Conservation (phyloP, 1,140 invertebrate species). For the Dreissena rostriformis region DNA sequence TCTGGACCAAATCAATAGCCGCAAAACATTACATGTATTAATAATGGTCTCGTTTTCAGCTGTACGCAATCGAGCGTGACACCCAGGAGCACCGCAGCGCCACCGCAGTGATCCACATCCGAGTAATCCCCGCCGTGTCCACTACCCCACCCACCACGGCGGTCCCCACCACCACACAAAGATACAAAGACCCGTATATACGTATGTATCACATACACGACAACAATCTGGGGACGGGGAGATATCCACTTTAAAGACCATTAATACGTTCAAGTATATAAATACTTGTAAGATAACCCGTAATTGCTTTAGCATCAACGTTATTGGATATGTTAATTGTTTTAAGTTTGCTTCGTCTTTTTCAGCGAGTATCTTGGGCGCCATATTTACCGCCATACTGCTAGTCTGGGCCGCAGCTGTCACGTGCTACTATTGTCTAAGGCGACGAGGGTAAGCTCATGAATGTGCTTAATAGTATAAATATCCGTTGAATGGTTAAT, state of each 20-base stretch:
- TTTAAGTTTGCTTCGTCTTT: no score
- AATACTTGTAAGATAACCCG: background rate
- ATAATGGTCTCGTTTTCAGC: constrained; percentile 14
- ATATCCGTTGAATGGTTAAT: no score
- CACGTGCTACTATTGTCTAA: constrained; percentile 10
- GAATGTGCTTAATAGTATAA: no score
- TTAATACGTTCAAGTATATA: background rate
- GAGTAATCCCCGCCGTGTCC: constrained; percentile 22
- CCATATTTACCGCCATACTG: constrained; percentile 22
- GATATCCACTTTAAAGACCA: no score
- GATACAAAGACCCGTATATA: constrained; percentile 33
- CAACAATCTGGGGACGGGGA: no score
- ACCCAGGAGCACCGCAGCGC: constrained; percentile 16
- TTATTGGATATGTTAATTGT: background rate
- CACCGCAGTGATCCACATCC: constrained; percentile 27
- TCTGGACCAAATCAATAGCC: no score
- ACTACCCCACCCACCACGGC: constrained; percentile 21
- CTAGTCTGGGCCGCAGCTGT: constrained; percentile 20
- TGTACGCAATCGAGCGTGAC: constrained; percentile 42
- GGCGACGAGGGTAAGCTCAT: background rate
- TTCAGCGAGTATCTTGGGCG: constrained; percentile 36
- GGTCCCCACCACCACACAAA: background rate
- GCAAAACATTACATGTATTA: no score
- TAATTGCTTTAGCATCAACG: background rate
- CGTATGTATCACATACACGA: constrained; percentile 26